phyloP scores from a whole-genome alignment of 2,888 invertebrate genomes.

The Mycalesis mineus region DNA sequence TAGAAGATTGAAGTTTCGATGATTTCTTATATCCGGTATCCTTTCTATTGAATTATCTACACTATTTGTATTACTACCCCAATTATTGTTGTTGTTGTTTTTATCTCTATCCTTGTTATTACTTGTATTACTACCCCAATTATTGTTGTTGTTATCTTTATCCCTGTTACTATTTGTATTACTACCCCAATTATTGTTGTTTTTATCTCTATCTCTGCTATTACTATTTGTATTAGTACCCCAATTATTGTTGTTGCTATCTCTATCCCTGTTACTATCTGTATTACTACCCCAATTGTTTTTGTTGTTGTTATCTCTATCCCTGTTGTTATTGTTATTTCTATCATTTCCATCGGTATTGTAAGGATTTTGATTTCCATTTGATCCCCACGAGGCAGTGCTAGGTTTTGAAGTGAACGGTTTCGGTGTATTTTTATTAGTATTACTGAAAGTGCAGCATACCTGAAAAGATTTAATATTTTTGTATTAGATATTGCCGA shows the following conservation, averaged over 20 bases:
- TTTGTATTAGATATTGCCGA: no score
- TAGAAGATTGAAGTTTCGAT: conserved; percentile 49
- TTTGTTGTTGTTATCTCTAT: not conserved
- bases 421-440: not conserved
- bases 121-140: not conserved
- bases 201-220: not conserved
- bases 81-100: not conserved
- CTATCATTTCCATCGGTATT: not conserved
- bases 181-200: conserved; percentile 7
- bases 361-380: conserved; percentile 1
- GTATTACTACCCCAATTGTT: not conserved
- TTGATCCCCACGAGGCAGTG: not conserved
- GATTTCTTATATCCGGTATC: conserved; percentile 41
- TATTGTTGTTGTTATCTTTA: not conserved
- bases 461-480: conserved; percentile 36
- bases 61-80: conserved; percentile 26
- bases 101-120: not conserved
- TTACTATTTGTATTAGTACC: conserved; percentile 22
- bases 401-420: not conserved
- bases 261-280: not conserved
- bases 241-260: not conserved
- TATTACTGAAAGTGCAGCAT: conserved; percentile 39
- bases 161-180: conserved; percentile 28
- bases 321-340: not conserved
- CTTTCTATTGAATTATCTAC: conserved; percentile 23